Base-by-base conservation (phyloP, 2,113 vertebrate species). In the Puntigrus tetrazona region DNA sequence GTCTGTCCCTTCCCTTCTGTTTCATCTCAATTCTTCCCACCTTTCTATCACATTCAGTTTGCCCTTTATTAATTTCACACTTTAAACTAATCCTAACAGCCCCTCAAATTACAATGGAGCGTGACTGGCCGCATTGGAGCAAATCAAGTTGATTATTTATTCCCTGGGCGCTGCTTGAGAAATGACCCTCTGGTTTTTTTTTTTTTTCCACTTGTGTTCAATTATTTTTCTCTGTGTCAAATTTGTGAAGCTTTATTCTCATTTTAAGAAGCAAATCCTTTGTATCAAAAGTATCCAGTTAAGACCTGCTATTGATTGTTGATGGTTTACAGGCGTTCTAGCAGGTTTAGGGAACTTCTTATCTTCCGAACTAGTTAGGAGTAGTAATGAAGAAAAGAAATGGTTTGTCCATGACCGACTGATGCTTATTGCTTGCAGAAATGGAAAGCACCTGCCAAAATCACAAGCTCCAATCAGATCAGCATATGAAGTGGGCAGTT, bases 101-200 rank as follows among this genome's bases (percentile, higher is more conserved):
- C 82, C 25, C 55, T 90, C 87, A 92, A 89, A 90, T 91, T 90
- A 87, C 82, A 84, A 87, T 22, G 36, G 78, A 84, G 85, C 63
- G 89, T 89, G 69, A 86, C 90, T 91, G 88, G 63, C 50, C 38
- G 55, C 31, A 65, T 72, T 34, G 83, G 78, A 63, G 55, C 41
- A 80, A 63, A 80, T 80, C 78, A 45, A 80, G 36, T 67, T 80
- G 78, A 80, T 80, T 63, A 80, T 80, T 80, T 65, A 80, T 80
- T 67, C 78, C 59, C 61, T 80, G 38, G 59, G 59, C 3, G 38
- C 38, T 80, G 41, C 61, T 34, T 80, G 38, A 67, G 78, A 80
- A 22, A 67, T 76, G 13, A 76, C 63, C 43, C 9, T 34, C 63
- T 69, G 2, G 25, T 36, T 57, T 11, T 86, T 3, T 45, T 13